These are phyloP conservation scores for Cebidichthys violaceus DNA, from an alignment of 2,113 vertebrate species.

Conservation along the genomic window DNA sequence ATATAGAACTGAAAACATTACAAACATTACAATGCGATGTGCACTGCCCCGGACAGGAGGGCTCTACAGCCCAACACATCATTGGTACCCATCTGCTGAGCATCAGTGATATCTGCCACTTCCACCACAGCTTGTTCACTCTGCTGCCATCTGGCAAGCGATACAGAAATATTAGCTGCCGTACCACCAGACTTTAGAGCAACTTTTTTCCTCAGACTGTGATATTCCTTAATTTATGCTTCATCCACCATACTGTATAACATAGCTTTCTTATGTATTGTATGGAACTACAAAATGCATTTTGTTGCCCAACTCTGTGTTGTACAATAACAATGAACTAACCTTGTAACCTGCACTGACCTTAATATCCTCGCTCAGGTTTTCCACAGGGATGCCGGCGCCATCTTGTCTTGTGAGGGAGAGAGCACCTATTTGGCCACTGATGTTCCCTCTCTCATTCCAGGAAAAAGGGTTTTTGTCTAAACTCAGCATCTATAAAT, in stretches of 20 bases:
- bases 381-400: slow-evolving; percentile 82
- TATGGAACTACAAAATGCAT: not conserved
- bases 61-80: not conserved
- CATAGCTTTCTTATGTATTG: not conserved
- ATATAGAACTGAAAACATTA: not conserved
- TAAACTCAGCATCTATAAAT: slow-evolving; percentile 88
- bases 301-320: not conserved
- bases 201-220: not conserved
- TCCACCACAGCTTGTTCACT: too few relatives aligned
- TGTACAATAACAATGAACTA: not conserved
- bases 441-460: slow-evolving; percentile 77
- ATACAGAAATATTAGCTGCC: too few relatives aligned
- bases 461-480: slow-evolving; percentile 86
- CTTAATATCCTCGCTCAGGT: slow-evolving; percentile 88
- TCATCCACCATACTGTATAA: too few relatives aligned
- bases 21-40: not conserved
- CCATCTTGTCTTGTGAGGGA: slow-evolving; percentile 85
- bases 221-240: not conserved
- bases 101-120: not conserved
- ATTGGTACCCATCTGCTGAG: not conserved
- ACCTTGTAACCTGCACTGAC: slow-evolving; percentile 71
- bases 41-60: not conserved
- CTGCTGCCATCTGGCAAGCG: too few relatives aligned
- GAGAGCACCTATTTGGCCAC: slow-evolving; percentile 83
- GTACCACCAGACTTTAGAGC: too few relatives aligned